These are phyloP conservation scores for Pogonophryne albipinna DNA, from an alignment of 2,797 vertebrate species.

Conservation along the genomic window DNA sequence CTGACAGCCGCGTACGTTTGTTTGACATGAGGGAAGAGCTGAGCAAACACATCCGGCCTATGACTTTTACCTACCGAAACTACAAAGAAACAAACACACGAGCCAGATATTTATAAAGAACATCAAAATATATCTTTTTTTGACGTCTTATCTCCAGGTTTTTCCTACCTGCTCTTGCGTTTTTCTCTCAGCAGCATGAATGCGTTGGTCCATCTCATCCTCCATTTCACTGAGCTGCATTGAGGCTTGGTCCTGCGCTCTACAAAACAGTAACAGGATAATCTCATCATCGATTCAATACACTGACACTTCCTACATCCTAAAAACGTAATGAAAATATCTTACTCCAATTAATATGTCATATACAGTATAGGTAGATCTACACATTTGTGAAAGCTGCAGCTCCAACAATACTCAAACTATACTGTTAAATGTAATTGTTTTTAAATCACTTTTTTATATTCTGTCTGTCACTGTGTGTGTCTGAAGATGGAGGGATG, in stretches of 20 bases:
- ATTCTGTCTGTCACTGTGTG: not conserved
- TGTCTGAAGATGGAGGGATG: not conserved
- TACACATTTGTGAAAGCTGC: not conserved
- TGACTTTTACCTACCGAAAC: conserved; percentile 41
- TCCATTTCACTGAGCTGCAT: conserved; percentile 95
- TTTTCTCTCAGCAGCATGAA: conserved; percentile 90
- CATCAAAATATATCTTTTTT: not conserved
- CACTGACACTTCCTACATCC: not conserved
- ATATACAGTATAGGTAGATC: not conserved
- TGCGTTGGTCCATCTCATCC: conserved; percentile 98
- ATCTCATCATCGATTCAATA: conserved; percentile 1
- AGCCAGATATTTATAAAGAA: not conserved
- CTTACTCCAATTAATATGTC: not conserved
- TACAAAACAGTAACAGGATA: conserved; percentile 62
- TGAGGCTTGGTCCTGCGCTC: conserved; percentile 95
- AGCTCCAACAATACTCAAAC: not conserved
- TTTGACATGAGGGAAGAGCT: conserved; percentile 77
- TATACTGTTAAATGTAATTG: not conserved
- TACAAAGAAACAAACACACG: conserved; percentile 19
- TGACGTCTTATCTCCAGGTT: not conserved
- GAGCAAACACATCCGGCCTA: conserved; percentile 54
- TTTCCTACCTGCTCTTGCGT: conserved; percentile 88
- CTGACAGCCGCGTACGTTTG: conserved; percentile 44
- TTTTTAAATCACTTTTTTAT: no score
- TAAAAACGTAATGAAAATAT: not conserved